Evolutionary conservation across 1,140 invertebrate genomes (phyloP), one percentile per base, ranked within the genome.

Genomic region (Tetranychus urticae): DNA sequence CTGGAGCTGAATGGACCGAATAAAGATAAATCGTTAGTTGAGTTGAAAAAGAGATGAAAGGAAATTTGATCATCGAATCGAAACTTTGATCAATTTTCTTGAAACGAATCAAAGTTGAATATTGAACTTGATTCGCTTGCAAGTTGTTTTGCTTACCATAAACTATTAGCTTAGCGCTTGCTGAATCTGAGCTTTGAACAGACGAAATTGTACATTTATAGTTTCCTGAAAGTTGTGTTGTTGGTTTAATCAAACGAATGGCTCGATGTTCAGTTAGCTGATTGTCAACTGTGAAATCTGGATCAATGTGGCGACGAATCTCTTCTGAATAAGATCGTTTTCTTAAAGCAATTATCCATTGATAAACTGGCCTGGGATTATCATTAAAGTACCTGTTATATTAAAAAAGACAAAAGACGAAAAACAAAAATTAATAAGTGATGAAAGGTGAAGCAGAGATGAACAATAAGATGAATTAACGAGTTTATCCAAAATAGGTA

Each of bases 221-320:
- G 12, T 33, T 42, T 34, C 61, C 61, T 35, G 46, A 52, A 45
- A 62, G 45, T 33, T 42, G 50, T 31, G 37, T 35, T 10, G 61
- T 45, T 42, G 61, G 61, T 34, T 62, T 62, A 37, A 62, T 12
- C 13, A 62, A 36, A 7, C 61, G 57, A 34, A 62, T 48, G 14
- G 61, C 57, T 13, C 61, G 61, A 55, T 59, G 35, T 8, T 48
- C 46, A 31, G 57, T 62, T 47, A 10, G 31, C 1, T 8, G n/a
- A 34, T 12, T 37, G 31, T 37, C 14, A 59, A 39, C 5, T 59
- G 14, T 59, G 50, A 31, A 52, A 31, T n/a, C 31, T 2, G n/a
- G 5, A 23, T 52, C 50, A 52, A 52, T 52, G n/a, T 45, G 45
- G 50, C 57, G 12, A 59, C 58, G 31, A 45, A 62, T 47, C 23